phyloP scores from a whole-genome alignment of 1,140 invertebrate species.

The Oedothorax gibbosus region DNA sequence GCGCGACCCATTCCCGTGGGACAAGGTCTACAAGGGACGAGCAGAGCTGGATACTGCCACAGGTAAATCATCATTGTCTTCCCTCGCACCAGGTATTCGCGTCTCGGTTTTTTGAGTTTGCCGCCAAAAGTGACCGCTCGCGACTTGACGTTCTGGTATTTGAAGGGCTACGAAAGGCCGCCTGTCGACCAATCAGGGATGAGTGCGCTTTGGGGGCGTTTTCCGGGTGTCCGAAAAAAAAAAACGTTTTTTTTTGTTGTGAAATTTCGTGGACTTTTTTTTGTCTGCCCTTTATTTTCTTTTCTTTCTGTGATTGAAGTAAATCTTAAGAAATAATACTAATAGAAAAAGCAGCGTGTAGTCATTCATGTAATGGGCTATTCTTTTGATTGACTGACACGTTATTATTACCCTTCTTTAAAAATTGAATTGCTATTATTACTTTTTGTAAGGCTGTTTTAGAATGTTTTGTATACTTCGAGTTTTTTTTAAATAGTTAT shows the following conservation, averaged over 20 bases:
- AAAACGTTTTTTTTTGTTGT: not conserved
- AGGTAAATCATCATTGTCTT: not conserved
- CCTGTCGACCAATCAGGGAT: slow-evolving; percentile 1
- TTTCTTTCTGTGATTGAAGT: not conserved
- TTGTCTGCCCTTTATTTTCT: not conserved
- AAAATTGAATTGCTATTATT: too few relatives aligned
- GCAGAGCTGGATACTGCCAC: not conserved
- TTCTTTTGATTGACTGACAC: too few relatives aligned
- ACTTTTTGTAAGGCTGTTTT: too few relatives aligned
- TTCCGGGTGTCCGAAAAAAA: slow-evolving; percentile 1
- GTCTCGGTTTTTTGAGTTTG: slow-evolving; percentile 1
- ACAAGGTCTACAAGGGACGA: not conserved
- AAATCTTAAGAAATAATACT: too few relatives aligned
- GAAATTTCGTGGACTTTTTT: not conserved
- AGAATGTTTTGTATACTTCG: too few relatives aligned
- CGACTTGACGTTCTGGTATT: not conserved
- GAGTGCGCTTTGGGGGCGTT: slow-evolving; percentile 33
- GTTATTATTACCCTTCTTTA: too few relatives aligned
- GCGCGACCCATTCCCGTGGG: slow-evolving; percentile 29
- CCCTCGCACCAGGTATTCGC: not conserved
- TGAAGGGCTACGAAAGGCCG: not conserved
- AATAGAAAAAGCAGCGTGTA: too few relatives aligned
- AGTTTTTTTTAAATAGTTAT: too few relatives aligned
- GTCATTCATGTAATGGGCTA: too few relatives aligned
- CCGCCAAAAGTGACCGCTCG: slow-evolving; percentile 15